Evolutionary conservation across 2,113 vertebrate genomes (phyloP), one percentile per base, ranked within the genome.

Genomic region (Phalacrocorax brasilianus): DNA sequence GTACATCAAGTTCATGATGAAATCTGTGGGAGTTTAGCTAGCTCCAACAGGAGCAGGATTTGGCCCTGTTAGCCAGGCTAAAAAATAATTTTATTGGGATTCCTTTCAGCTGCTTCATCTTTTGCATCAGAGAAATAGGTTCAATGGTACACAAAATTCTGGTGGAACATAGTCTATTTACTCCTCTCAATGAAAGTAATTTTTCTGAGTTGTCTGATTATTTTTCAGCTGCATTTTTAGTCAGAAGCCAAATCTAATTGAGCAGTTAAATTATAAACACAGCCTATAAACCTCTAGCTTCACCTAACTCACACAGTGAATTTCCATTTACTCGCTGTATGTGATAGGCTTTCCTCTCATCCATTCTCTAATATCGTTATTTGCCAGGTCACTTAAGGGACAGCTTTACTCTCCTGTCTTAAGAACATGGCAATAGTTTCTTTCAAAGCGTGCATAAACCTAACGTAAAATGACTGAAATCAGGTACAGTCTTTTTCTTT

Each of bases 341-440:
- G 35, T 24, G 38, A 79, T 5, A 65, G 27, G 22, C 35, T 80
- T 89, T 93, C 28, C 55, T 70, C 62, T 85, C 65, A 77, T 53
- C 52, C 74, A 42, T 74, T 80, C 58, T 77, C 50, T 91, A 70
- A 93, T 62, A 68, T 2, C 85, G 49, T 38, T 72, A 73, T 79
- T 85, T 85, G 58, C 71, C 66, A 93, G 81, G 71, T 72, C 77
- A 94, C 72, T 85, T 88, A 83, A 73, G 27, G 75, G 78, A 94
- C 74, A 93, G 30, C 45, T 86, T 83, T 6, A 13, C 45, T 77
- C 50, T 55, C n/a, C 59, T 85, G 12, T 52, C 53, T 59, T 40
- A 73, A 77, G 53, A 85, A 62, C 13, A 63, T 2, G 15, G 28
- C 52, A 78, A 61, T 18, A 44, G 12, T 58, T 93, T 73, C 16